Base-by-base conservation (phyloP, 2,113 vertebrate genomes). In the Ceratotherium simum region DNA sequence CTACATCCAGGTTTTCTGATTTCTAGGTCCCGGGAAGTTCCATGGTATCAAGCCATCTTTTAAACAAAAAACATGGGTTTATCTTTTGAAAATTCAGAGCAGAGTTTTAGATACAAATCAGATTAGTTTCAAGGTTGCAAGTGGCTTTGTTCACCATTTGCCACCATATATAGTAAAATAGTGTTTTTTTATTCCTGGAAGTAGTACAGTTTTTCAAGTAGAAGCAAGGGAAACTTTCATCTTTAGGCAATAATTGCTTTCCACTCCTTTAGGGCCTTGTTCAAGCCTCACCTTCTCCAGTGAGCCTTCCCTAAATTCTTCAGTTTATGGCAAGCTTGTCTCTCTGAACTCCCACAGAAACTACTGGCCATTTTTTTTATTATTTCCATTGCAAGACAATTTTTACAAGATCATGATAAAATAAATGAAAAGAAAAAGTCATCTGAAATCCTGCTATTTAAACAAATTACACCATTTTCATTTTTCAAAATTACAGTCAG, bases 331-430 rank as follows among this genome's bases (percentile, higher is more conserved):
- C 80, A 81, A 48, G 2, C 70, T 92, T 88, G 8, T 31, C 58
- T 65, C 31, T 85, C 65, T 83, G 54, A 84, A 73, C 21, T 75
- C 20, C 48, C 33, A 62, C 16, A 58, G 85, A 95, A 78, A 87
- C 31, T 58, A 39, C 31, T 81, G 67, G 31, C 36, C 27, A 25
- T 23, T n/a, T 73, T 73, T 96, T 81, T 76, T 48, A 56, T 96
- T 84, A 64, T 64, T 92, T 90, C 67, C 7, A 76, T 81, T 29
- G 20, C 25, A 69, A 90, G 90, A 69, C 31, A 81, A 6, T 56
- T 90, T 86, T 96, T 82, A 79, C 17, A 29, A 64, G 64, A 78
- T 48, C 16, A 84, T 5, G 21, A 42, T 91, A 88, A 91, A 84
- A 91, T 51, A 81, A 48, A 92, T 36, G 31, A 79, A 78, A 91